A percentile compares a stretch with the other conserved stretches of the same genome.
Evolutionary conservation across 2,113 vertebrate genomes (phyloP).

Genomic region (Ranitomeya imitator): DNA sequence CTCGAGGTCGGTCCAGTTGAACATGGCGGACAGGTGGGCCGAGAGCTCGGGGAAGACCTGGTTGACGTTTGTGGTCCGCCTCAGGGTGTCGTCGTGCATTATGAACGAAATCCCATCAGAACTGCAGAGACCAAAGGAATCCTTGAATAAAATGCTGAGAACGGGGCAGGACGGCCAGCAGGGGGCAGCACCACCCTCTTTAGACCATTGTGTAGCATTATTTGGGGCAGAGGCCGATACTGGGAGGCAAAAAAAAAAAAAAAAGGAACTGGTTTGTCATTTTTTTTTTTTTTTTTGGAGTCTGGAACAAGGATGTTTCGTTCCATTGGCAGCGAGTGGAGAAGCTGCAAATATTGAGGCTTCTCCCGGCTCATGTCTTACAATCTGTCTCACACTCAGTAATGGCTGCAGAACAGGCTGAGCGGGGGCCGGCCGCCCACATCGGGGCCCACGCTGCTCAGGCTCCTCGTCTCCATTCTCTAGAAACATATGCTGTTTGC

Average conservation of each 20-base stretch:
- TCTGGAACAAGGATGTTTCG: not conserved
- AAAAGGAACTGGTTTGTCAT: too few relatives aligned
- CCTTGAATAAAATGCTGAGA: not conserved
- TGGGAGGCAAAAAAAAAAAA: too few relatives aligned
- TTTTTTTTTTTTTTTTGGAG: too few relatives aligned
- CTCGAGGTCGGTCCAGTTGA: slow-evolving; percentile 93
- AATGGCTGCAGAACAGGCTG: not conserved
- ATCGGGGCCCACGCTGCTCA: not conserved
- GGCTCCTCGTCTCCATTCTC: not conserved
- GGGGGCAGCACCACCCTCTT: not conserved
- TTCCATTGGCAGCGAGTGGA: not conserved
- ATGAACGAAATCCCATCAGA: slow-evolving; percentile 91
- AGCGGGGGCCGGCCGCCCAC: not conserved
- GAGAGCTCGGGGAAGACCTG: slow-evolving; percentile 79
- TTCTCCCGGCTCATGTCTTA: not conserved
- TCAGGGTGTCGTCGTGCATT: slow-evolving; percentile 85
- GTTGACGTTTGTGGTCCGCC: slow-evolving; percentile 86
- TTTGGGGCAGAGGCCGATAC: too few relatives aligned
- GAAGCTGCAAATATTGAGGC: not conserved
- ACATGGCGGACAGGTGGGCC: slow-evolving; percentile 77
- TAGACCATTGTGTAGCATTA: not conserved
- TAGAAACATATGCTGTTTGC: not conserved
- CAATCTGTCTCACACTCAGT: not conserved
- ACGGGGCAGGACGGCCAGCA: not conserved
- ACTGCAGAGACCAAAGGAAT: slow-evolving; percentile 67